Evolutionary conservation across 1,140 invertebrate species (phyloP), one percentile per base, ranked within the genome.

Genomic region (Dreissena rostriformis): DNA sequence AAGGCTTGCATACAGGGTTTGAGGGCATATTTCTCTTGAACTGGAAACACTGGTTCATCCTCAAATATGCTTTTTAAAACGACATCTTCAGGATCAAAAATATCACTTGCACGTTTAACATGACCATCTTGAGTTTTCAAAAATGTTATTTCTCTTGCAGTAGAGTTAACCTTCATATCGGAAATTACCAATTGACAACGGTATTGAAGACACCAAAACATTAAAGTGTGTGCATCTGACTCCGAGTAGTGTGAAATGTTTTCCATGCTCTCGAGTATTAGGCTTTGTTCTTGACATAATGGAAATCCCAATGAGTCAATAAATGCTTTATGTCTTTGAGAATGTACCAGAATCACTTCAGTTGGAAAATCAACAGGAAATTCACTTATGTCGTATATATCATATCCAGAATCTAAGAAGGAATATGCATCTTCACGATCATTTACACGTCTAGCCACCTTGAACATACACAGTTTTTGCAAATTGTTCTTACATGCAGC

Each of bases 61-160:
- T 15, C 17, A 52, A 72, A 72, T 49, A 72, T 51, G 17, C 24
- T 52, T 19, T n/a, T n/a, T n/a, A 72, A 49, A 28, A 72, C 8
- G n/a, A 14, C 39, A 49, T 72, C 70, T 17, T 19, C 17, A 24
- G 70, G 70, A 52, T 72, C 70, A 72, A 72, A 72, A 8, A 72
- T 11, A 19, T 52, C 49, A 7, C 70, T 15, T 49, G 70, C 24
- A 5, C 17, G 12, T 15, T 24, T 19, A n/a, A n/a, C 14, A 11
- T 51, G 17, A n/a, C 49, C 49, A 15, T 72, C 26, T 51, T 26
- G 1, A 15, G 70, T 72, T 24, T 29, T 49, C 19, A 72, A 17
- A 49, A 39, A 72, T 51, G 17, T 6, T n/a, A 57, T 57, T 12
- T 70, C n/a, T n/a, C 29, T 77, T 39, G 39, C 39, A 39, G 39